These are phyloP conservation scores for Lamellibrachia satsuma DNA, from an alignment of 2,888 invertebrate species.

Conservation along the genomic window DNA sequence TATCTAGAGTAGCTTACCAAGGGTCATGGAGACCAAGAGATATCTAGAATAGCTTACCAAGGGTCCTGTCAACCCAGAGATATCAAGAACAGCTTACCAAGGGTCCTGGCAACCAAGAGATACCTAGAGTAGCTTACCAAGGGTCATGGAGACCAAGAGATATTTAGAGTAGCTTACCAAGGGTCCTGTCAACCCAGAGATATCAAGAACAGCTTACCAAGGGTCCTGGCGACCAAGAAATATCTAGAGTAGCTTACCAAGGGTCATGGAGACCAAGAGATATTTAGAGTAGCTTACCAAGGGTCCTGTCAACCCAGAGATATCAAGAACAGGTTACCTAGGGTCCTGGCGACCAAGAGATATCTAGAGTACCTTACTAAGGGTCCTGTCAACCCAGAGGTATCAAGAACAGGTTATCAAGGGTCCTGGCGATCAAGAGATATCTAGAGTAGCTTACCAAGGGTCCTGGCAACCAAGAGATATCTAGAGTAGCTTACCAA, in stretches of 20 bases:
- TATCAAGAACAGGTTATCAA: not conserved
- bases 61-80: slow-evolving; percentile 69
- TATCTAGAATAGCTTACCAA: slow-evolving; percentile 61
- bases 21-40: not conserved
- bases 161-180: slow-evolving; percentile 61
- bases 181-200: not conserved
- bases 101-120: slow-evolving; percentile 69
- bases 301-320: not conserved
- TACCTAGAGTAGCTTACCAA: slow-evolving; percentile 61
- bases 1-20: not conserved
- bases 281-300: not conserved
- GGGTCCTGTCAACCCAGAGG: not conserved
- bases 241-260: not conserved
- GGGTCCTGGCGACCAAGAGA: not conserved
- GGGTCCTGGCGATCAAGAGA: not conserved
- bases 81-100: slow-evolving; percentile 61
- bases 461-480: not conserved
- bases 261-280: not conserved
- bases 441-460: not conserved
- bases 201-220: not conserved
- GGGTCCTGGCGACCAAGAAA: not conserved
- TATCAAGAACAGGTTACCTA: not conserved
- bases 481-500: not conserved
- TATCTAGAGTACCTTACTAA: not conserved
- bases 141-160: slow-evolving; percentile 70